Conservation (phyloP, 2,797 vertebrate genomes). For the Myotis findleyi region DNA sequence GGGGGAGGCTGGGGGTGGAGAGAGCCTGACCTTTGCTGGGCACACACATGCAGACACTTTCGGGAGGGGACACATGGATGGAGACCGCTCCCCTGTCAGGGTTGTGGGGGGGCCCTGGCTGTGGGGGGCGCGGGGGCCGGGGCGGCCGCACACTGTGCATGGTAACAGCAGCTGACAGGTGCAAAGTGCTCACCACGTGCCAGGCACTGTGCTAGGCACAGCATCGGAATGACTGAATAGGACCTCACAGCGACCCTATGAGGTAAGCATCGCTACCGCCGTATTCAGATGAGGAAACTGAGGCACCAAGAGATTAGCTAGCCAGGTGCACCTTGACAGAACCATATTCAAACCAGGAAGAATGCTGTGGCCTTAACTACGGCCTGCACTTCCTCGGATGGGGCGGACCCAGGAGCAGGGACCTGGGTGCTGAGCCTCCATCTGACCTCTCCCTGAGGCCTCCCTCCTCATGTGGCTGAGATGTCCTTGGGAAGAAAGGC, state of each 20-base stretch:
- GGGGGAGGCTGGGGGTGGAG: neutral
- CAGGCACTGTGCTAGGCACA: rapidly evolving
- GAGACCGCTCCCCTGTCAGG: neutral
- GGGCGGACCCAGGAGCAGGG: neutral
- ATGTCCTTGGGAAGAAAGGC: neutral
- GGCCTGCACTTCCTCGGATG: neutral
- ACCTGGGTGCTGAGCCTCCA: neutral
- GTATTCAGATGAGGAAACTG: neutral
- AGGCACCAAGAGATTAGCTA: neutral
- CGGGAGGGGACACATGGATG: neutral
- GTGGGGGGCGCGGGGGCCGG: neutral
- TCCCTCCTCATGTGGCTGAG: neutral
- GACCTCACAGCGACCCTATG: neutral
- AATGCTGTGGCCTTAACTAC: neutral
- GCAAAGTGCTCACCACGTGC: neutral
- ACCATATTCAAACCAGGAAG: neutral
- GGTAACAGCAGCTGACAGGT: rapidly evolving
- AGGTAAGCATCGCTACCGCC: neutral
- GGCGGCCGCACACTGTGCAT: rapidly evolving
- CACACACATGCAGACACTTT: neutral
- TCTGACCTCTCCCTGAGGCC: neutral
- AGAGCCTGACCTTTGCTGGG: neutral
- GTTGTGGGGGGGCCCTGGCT: neutral
- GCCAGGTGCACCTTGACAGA: neutral
- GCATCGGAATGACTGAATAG: neutral